These are phyloP conservation scores for Pterocles orientalis DNA, from an alignment of 2,113 vertebrate species.

Conservation along the genomic window DNA sequence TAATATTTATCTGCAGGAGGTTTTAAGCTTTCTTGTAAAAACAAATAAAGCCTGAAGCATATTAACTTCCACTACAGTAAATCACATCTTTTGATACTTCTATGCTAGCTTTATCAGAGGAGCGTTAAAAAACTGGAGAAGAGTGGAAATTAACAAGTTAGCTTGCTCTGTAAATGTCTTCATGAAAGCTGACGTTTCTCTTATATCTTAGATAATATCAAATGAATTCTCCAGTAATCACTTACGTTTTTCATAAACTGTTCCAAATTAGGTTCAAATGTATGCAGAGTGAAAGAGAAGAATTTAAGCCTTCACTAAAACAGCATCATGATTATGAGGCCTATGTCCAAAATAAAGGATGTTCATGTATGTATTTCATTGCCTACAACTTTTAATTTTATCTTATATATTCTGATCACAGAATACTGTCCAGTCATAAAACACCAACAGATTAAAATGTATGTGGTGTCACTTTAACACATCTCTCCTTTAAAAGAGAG, in stretches of 20 bases:
- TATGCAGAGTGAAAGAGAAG: neutral
- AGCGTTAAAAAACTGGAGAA: neutral
- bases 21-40: neutral
- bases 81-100: neutral
- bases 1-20: neutral
- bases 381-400: neutral
- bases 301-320: neutral
- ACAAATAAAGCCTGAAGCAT: neutral
- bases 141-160: neutral
- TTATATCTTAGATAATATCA: neutral
- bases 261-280: neutral
- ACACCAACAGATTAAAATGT: neutral
- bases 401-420: neutral
- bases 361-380: neutral
- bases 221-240: neutral
- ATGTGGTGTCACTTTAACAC: neutral
- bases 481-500: neutral
- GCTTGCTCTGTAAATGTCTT: neutral
- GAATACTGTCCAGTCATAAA: neutral
- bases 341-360: neutral
- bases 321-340: neutral
- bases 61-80: neutral
- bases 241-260: neutral
- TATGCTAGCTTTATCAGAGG: neutral
- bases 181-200: neutral